These are phyloP conservation scores for Chrysomela aeneicollis DNA, from an alignment of 2,888 invertebrate genomes.

Conservation along the genomic window DNA sequence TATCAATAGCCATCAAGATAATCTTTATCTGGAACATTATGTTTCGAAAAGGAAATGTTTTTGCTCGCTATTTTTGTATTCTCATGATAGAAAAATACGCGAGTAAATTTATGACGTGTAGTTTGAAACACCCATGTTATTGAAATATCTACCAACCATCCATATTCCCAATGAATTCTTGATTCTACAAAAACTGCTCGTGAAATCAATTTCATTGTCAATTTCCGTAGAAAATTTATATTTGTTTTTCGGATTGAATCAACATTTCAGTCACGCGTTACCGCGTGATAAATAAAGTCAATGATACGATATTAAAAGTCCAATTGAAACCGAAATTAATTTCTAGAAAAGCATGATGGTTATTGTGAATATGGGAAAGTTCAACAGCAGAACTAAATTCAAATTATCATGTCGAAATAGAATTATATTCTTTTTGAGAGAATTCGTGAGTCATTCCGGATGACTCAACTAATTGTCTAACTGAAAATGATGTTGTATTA, in stretches of 20 bases:
- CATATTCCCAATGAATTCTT: neutral
- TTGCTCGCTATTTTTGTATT: too few species aligned
- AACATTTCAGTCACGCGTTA: conserved; percentile 29
- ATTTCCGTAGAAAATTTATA: conserved; percentile 15
- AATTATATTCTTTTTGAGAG: conserved; percentile 6
- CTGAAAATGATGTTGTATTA: neutral
- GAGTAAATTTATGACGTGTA: too few species aligned
- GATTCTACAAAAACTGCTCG: neutral
- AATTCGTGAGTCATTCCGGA: conserved; percentile 1
- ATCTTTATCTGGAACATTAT: too few species aligned
- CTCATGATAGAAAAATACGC: too few species aligned
- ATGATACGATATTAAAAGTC: conserved; percentile 32
- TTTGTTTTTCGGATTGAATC: conserved; percentile 25
- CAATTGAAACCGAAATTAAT: conserved; percentile 20
- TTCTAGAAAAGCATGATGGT: conserved; percentile 8
- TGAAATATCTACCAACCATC: too few species aligned
- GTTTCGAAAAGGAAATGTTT: too few species aligned
- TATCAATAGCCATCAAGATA: too few species aligned
- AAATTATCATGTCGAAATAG: neutral
- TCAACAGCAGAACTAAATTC: conserved; percentile 15
- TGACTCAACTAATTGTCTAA: neutral
- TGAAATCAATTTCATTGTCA: conserved; percentile 6
- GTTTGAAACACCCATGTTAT: too few species aligned
- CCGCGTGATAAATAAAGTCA: conserved; percentile 5
- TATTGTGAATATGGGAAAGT: conserved; percentile 15